Percentiles rank a stretch among this genome's conserved stretches.
Evolutionary conservation across 2,797 vertebrate species (phyloP).

Genomic region (Dipus sagitta): DNA sequence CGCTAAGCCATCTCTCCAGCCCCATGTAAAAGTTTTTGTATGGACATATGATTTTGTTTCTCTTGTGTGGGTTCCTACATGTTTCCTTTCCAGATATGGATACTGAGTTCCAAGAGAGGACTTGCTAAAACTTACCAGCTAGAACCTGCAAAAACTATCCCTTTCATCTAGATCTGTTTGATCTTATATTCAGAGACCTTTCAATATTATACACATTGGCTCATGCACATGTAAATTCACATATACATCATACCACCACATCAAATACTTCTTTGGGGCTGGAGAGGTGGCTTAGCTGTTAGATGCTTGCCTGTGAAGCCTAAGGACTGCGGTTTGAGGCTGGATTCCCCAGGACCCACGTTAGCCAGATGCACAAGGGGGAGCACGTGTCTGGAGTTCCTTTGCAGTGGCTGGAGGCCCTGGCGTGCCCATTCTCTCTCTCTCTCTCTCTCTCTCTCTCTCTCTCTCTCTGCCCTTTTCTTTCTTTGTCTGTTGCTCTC

Average conservation of each 20-base stretch:
- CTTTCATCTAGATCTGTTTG: neutral
- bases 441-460: too few relatives aligned
- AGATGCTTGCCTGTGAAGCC: too few relatives aligned
- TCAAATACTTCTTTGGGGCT: neutral
- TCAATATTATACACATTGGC: neutral
- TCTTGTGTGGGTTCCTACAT: neutral
- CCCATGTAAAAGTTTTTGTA: neutral
- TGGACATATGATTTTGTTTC: neutral
- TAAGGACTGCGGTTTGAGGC: too few relatives aligned
- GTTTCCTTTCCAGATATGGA: neutral
- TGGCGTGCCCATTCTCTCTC: too few relatives aligned
- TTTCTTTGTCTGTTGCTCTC: too few relatives aligned
- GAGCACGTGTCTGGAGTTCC: too few relatives aligned
- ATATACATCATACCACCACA: neutral
- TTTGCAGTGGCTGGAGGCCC: too few relatives aligned
- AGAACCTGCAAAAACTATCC: neutral
- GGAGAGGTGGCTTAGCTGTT: too few relatives aligned
- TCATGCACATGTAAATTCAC: neutral
- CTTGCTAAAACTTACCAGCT: neutral
- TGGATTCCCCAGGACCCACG: too few relatives aligned
- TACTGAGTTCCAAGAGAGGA: neutral
- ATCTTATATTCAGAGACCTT: conserved; percentile 22
- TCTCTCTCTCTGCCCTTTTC: too few relatives aligned
- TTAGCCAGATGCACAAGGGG: too few relatives aligned
- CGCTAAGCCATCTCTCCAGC: too few relatives aligned